Evolutionary conservation across 2,113 vertebrate species (phyloP).

Genomic region (Madoqua kirkii): DNA sequence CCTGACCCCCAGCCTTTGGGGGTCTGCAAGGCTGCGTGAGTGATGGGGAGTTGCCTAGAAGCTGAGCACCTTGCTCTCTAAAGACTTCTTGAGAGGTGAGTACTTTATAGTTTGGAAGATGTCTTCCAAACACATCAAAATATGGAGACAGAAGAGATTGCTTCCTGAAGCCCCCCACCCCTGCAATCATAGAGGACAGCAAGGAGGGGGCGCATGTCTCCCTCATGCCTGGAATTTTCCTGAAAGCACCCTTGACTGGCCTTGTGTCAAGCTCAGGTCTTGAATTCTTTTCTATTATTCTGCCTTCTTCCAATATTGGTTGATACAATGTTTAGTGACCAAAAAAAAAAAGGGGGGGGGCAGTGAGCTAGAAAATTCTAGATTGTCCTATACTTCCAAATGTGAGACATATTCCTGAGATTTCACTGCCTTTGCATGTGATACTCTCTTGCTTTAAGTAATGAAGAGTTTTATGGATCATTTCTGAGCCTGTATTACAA

Average conservation of each 20-base stretch:
- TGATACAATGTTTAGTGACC: too few relatives aligned
- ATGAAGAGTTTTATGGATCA: not conserved
- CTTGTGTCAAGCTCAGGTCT: not conserved
- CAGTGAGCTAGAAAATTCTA: not conserved
- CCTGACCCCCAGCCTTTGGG: fast-evolving
- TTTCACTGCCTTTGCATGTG: too few relatives aligned
- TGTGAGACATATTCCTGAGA: not conserved
- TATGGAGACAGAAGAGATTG: not conserved
- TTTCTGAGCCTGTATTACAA: not conserved
- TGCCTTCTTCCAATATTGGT: not conserved
- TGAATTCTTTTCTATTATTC: not conserved
- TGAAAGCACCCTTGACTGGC: not conserved
- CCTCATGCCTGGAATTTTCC: not conserved
- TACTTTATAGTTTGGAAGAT: not conserved
- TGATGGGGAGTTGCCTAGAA: not conserved
- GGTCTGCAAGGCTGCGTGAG: fast-evolving
- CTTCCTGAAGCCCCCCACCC: fast-evolving
- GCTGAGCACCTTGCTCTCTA: too few relatives aligned
- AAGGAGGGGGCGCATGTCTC: fast-evolving
- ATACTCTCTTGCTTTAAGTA: not conserved
- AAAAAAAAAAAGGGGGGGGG: not conserved
- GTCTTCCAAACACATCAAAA: not conserved
- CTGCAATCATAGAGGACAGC: fast-evolving
- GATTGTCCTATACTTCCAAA: too few relatives aligned
- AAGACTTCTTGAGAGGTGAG: not conserved